Conservation (phyloP, 2,888 invertebrate genomes). For the Caradrina clavipalpis region DNA sequence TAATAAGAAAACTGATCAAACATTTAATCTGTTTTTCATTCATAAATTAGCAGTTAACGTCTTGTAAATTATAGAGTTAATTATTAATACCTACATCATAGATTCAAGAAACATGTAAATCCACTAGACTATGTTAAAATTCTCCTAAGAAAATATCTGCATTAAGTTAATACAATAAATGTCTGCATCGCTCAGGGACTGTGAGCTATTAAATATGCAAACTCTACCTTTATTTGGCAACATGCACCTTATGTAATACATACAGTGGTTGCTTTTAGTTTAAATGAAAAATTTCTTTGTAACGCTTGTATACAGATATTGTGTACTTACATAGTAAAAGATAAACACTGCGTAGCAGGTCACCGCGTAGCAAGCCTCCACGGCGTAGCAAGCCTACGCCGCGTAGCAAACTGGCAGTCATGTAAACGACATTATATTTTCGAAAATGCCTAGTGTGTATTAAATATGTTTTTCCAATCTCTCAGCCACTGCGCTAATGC, state of each 20-base stretch:
- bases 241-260: background rate
- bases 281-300: background rate
- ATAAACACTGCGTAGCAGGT: background rate
- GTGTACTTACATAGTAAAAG: too few relatives aligned
- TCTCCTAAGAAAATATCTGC: background rate
- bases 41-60: background rate
- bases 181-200: background rate
- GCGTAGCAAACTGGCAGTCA: slow-evolving; percentile 1
- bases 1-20: too few relatives aligned
- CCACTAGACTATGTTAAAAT: too few relatives aligned
- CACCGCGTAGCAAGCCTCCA: background rate
- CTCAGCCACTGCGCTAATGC: background rate
- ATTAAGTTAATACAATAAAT: slow-evolving; percentile 24
- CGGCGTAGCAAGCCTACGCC: slow-evolving; percentile 16
- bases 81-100: too few relatives aligned
- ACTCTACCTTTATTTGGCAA: slow-evolving; percentile 12
- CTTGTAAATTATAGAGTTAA: too few relatives aligned
- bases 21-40: too few relatives aligned
- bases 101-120: too few relatives aligned
- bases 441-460: background rate
- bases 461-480: background rate
- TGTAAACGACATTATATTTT: background rate
- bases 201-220: slow-evolving; percentile 24
- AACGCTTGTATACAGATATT: too few relatives aligned
- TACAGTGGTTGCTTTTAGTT: too few relatives aligned